phyloP scores from a whole-genome alignment of 2,797 vertebrate genomes.

The Sebastes hubbsi region DNA sequence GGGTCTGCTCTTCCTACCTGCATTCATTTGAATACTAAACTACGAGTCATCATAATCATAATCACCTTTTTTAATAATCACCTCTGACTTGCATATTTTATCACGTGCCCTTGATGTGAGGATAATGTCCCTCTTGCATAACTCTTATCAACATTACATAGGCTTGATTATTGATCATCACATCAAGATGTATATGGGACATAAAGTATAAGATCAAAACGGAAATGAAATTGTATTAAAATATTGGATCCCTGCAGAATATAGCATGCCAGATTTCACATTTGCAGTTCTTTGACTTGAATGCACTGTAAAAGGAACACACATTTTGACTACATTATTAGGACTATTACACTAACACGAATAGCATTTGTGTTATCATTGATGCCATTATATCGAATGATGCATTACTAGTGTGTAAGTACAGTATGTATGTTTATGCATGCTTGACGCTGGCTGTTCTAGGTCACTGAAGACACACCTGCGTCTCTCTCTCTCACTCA shows the following conservation, averaged over 20 bases:
- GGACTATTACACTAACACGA: background rate
- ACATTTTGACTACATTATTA: background rate
- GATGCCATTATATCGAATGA: constrained; percentile 5
- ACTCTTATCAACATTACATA: constrained; percentile 9
- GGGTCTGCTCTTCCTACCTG: background rate
- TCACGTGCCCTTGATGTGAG: background rate
- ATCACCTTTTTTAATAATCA: constrained; percentile 29
- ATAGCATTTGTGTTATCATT: background rate
- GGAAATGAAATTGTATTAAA: background rate
- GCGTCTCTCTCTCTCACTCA: constrained; percentile 46
- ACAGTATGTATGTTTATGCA: constrained; percentile 56
- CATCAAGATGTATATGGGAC: background rate
- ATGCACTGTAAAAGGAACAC: background rate
- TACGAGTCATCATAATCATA: background rate
- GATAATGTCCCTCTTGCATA: background rate
- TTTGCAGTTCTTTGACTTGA: background rate
- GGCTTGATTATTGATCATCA: constrained; percentile 25
- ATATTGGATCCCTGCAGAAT: background rate
- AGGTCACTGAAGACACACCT: constrained; percentile 80
- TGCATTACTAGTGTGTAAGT: constrained; percentile 21
- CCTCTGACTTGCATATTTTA: constrained; percentile 24
- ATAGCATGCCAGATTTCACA: background rate
- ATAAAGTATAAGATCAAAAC: constrained; percentile 2
- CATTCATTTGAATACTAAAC: constrained; percentile 33
- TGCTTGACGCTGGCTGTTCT: constrained; percentile 63